Base-by-base conservation (phyloP, 2,888 invertebrate genomes). In the Cephalotes varians region DNA sequence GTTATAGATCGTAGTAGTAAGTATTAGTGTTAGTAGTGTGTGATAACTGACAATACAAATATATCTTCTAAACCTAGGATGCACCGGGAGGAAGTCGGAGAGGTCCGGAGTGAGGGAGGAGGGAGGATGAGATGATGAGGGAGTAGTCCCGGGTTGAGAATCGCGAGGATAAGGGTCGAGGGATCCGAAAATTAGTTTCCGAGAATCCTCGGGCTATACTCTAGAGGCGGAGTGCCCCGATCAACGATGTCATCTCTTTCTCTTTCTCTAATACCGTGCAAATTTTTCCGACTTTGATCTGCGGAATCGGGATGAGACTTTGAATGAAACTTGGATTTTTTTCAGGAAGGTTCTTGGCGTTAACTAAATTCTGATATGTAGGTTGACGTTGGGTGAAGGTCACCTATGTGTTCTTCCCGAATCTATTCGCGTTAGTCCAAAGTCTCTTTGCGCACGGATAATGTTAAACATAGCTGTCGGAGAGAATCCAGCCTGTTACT, bases 331-430 rank as follows among this genome's bases (percentile, higher is more conserved):
- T 18, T 40, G 81, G 69, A 25, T 3, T 40, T 34, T 18, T 21
- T 34, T 71, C 64, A 18, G 56, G 40, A 47, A 65, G 37, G 56
- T 69, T 49, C 62, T 60, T 62, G 82, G 56, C 56, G 84, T 81
- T 87, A 87, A 83, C 79, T 86, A 88, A 87, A 88, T 85, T 91
- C 89, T 92, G 92, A 92, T 92, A 92, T 92, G 92, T 92, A 91
- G 91, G 91, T 91, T 88, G 88, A 91, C 88, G 87, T 91, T 90
- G 90, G 90, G 83, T 81, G 82, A 83, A 86, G 86, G n/a, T 86
- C 74, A 82, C 82, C 86, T 88, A 87, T 87, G 84, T 87, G 73
- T 64, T 85, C 72, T 85, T 83, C 84, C 85, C 67, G 72, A 71
- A 56, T 86, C 84, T 87, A 71, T 77, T 82, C 77, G 79, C 76